Base-by-base conservation (phyloP, 2,888 invertebrate genomes). In the Synanthedon vespiformis region DNA sequence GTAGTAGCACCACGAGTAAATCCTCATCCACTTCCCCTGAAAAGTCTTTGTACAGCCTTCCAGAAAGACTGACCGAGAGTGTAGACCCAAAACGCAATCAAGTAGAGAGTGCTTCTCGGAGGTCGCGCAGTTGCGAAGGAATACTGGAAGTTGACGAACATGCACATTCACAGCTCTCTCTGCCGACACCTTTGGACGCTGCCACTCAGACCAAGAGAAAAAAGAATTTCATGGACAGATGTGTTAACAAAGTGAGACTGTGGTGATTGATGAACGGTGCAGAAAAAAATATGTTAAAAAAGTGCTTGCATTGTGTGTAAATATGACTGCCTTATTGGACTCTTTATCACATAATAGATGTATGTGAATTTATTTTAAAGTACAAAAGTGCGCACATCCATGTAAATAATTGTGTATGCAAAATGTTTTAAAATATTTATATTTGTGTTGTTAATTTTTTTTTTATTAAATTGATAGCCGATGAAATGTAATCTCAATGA, bases 201-300 rank as follows among this genome's bases (percentile, higher is more conserved):
- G 74, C 85, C 60, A 88, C 87, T 52, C 90, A 90, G 66, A 89
- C 88, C 8, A 92, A 92, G 75, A 88, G 91, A 68, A 92, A 92
- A 77, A 91, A 92, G 73, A 94, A 94, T 79, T 94, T 95, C 77
- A 93, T 95, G 91, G 94, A 95, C 89, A 89, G 92, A 77, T 94
- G 93, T 81, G 92, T 94, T 64, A 93, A 93, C 84, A 94, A 94
- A 90, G 92, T 94, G 80, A 91, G 93, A 88, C 92, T 92, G 70
- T 85, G 85, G 89, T 94, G 74, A 93, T 91, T 94, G 74, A 93
- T 91, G 62, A 63, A 67, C 61, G 64, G 65, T 65, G 63, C 55
- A 58, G 59, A 48, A 56, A 57, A 56, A 62, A 60, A 49, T 59
- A 54, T 60, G 56, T 55, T 52, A 54, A 59, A 58, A 62, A 64